A percentile compares a stretch with the other conserved stretches of the same genome.
phyloP scores from a whole-genome alignment of 2,888 invertebrate species.

The Sicus ferrugineus region DNA sequence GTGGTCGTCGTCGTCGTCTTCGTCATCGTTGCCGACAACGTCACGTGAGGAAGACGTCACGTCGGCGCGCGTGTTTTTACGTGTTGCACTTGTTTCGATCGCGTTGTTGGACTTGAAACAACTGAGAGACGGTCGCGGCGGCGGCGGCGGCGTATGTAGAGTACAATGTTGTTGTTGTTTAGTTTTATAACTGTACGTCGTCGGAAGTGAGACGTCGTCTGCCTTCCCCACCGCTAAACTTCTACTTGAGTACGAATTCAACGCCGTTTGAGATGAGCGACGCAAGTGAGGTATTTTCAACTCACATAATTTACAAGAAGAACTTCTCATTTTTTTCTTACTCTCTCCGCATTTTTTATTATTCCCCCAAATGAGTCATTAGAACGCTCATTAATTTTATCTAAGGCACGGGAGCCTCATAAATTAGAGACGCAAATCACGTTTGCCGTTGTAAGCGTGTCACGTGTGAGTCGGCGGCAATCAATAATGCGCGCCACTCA shows the following conservation, averaged over 20 bases:
- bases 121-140: neutral
- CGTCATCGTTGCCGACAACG: neutral
- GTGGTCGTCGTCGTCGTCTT: neutral
- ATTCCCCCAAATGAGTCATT: no score
- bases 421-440: slow-evolving; percentile 61
- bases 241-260: no score
- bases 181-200: slow-evolving; percentile 23
- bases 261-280: no score
- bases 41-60: slow-evolving; percentile 19
- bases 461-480: slow-evolving; percentile 55
- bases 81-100: slow-evolving; percentile 27
- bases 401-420: slow-evolving; percentile 35
- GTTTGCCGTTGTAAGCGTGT: slow-evolving; percentile 50
- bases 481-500: slow-evolving; percentile 48
- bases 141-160: slow-evolving; percentile 16
- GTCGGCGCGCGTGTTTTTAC: neutral
- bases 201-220: no score
- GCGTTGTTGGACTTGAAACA: neutral
- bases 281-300: no score
- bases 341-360: no score
- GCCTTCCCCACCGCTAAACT: no score
- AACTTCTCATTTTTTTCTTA: no score
- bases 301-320: no score
- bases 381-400: no score
- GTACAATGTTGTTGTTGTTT: slow-evolving; percentile 19